These are phyloP conservation scores for Caenorhabditis virilis DNA, from an alignment of 2,888 invertebrate genomes.

Conservation along the genomic window DNA sequence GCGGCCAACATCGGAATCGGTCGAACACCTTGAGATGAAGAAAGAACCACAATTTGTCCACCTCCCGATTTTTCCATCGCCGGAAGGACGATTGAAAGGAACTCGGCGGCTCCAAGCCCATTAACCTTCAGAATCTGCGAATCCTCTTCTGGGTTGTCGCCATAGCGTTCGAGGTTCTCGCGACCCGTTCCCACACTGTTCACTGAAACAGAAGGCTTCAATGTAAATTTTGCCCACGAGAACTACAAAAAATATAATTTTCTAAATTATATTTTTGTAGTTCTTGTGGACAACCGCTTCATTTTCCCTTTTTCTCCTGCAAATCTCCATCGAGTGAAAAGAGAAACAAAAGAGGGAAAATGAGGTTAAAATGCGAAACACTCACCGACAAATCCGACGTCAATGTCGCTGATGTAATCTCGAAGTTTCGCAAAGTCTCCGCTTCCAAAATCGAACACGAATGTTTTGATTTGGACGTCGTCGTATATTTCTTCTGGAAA, in stretches of 20 bases:
- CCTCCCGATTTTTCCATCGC: constrained; percentile 65
- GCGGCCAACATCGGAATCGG: constrained; percentile 66
- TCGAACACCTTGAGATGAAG: constrained; percentile 62
- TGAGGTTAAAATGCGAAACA: not conserved
- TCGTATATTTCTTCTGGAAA: constrained; percentile 27
- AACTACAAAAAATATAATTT: constrained; percentile 4
- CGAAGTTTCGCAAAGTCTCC: constrained; percentile 56
- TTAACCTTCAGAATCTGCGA: constrained; percentile 62
- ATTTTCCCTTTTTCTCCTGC: no score
- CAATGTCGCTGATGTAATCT: constrained; percentile 52
- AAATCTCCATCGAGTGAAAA: no score
- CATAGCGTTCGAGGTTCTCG: constrained; percentile 62
- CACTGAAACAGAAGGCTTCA: constrained; percentile 46
- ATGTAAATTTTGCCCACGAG: not conserved
- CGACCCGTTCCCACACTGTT: constrained; percentile 67
- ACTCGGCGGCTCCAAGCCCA: constrained; percentile 64
- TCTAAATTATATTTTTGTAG: no score
- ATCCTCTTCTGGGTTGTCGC: constrained; percentile 63
- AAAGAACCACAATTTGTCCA: constrained; percentile 65
- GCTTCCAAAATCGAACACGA: constrained; percentile 59
- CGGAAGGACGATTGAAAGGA: constrained; percentile 60
- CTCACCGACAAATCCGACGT: constrained; percentile 64
- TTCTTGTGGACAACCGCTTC: no score
- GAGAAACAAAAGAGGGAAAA: not conserved
- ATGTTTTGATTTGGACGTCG: constrained; percentile 51